Conservation (phyloP, 2,797 vertebrate species). For the Luscinia megarhynchos region DNA sequence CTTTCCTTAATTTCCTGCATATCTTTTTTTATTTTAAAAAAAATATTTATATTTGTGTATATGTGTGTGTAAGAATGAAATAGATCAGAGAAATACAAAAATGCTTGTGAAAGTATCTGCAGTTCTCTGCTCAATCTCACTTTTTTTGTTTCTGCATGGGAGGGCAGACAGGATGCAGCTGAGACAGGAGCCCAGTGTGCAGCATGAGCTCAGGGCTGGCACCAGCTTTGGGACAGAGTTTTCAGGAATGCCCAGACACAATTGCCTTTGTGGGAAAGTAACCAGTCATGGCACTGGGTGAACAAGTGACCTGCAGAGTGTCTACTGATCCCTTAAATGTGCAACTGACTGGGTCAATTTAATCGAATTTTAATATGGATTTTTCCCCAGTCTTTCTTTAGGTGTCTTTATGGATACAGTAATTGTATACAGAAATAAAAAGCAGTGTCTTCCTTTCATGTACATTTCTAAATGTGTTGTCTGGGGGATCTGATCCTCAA, state of each 20-base stretch:
- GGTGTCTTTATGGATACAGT: neutral
- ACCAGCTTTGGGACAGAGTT: neutral
- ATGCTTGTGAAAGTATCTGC: neutral
- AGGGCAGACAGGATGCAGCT: constrained; percentile 9
- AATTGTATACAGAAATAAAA: neutral
- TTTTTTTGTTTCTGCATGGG: neutral
- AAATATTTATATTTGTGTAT: accelerated
- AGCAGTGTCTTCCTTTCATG: neutral
- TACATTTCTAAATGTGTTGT: neutral
- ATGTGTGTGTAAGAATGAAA: neutral
- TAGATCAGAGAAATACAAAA: neutral
- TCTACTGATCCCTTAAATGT: neutral
- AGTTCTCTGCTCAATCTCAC: neutral
- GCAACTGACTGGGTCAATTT: neutral
- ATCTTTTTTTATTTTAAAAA: neutral
- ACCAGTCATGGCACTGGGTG: neutral
- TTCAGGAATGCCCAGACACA: neutral
- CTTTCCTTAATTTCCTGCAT: neutral
- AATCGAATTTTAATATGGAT: neutral
- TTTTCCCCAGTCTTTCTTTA: neutral
- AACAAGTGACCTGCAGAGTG: neutral
- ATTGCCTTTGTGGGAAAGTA: neutral
- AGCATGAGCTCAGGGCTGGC: constrained; percentile 20
- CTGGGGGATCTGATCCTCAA: neutral
- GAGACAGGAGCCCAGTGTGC: neutral